Evolutionary conservation across 2,797 vertebrate species (phyloP).

Genomic region (Lophius americanus): DNA sequence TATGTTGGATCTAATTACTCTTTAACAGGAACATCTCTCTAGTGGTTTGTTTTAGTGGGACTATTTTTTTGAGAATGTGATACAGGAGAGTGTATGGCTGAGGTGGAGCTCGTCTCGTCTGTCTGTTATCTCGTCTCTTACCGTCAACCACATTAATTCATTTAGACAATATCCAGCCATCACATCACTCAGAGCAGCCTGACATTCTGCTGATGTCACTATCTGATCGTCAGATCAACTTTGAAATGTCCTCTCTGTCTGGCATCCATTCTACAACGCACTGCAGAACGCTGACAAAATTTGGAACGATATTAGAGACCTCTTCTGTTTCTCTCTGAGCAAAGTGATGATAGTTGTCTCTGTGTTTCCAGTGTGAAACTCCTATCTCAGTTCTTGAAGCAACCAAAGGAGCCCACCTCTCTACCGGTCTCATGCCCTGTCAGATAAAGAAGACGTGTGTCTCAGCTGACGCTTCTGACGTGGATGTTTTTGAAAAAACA

Average conservation of each 20-base stretch:
- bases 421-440: not conserved
- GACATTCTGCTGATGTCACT: constrained; percentile 11
- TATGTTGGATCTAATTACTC: too few relatives aligned
- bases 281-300: not conserved
- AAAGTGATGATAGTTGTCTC: not conserved
- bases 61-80: too few relatives aligned
- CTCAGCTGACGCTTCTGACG: not conserved
- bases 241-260: constrained; percentile 2
- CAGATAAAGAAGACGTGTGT: not conserved
- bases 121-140: constrained; percentile 12
- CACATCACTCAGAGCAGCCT: not conserved
- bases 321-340: not conserved
- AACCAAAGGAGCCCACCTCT: not conserved
- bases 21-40: too few relatives aligned
- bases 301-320: too few relatives aligned
- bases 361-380: not conserved
- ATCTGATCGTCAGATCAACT: constrained; percentile 26
- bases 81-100: not conserved
- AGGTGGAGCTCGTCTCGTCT: not conserved
- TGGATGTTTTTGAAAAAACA: too few relatives aligned
- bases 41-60: too few relatives aligned
- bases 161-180: constrained; percentile 1
- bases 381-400: not conserved
- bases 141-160: constrained; percentile 3
- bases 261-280: constrained; percentile 5